Percentiles rank a stretch among this genome's conserved stretches.
These are phyloP conservation scores for Therioaphis trifolii DNA, from an alignment of 2,888 invertebrate genomes.

Conservation along the genomic window DNA sequence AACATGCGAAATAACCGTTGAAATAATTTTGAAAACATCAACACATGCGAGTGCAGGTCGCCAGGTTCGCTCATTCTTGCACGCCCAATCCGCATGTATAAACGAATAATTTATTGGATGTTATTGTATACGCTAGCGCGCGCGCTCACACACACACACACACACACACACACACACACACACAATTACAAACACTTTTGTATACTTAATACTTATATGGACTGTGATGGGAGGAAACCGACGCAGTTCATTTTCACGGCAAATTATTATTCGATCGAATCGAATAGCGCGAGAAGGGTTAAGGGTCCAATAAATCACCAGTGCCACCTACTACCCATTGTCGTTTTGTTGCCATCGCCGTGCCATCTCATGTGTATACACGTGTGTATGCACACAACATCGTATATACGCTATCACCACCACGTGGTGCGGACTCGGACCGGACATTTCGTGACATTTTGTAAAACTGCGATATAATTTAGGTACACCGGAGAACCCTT, in stretches of 20 bases:
- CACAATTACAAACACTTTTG: not conserved
- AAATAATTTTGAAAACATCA: not conserved
- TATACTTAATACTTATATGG: not conserved
- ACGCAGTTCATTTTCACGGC: slow-evolving; percentile 50
- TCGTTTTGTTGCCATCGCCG: not conserved
- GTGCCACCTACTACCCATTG: slow-evolving; percentile 14
- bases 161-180: too few relatives aligned
- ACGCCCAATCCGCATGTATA: slow-evolving; percentile 19
- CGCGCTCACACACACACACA: too few relatives aligned
- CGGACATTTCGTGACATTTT: slow-evolving; percentile 54
- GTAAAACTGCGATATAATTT: slow-evolving; percentile 39
- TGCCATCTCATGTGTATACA: not conserved
- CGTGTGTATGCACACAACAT: not conserved
- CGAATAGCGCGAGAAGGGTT: slow-evolving; percentile 43
- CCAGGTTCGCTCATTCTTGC: too few relatives aligned
- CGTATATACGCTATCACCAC: not conserved
- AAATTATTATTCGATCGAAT: slow-evolving; percentile 32
- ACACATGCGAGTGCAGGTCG: too few relatives aligned
- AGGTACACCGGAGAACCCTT: slow-evolving; percentile 31
- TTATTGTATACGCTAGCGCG: slow-evolving; percentile 7
- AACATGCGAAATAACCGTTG: slow-evolving; percentile 21
- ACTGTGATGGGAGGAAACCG: not conserved
- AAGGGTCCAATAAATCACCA: slow-evolving; percentile 56
- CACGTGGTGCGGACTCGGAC: slow-evolving; percentile 12
- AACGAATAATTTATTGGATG: slow-evolving; percentile 34